phyloP scores from a whole-genome alignment of 1,140 invertebrate species.

The Drosophila repleta region DNA sequence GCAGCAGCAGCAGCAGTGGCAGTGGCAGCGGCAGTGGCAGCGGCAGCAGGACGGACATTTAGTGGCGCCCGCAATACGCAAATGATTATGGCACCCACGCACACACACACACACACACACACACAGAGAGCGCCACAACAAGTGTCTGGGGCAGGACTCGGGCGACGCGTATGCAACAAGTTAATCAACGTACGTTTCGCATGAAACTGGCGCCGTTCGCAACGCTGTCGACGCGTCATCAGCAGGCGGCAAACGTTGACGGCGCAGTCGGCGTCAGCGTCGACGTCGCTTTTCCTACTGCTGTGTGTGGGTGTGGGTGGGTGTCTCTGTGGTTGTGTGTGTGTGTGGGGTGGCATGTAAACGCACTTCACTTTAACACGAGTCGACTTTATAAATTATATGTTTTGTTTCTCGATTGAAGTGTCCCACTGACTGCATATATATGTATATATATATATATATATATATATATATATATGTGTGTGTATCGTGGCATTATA shows the following conservation, averaged over 20 bases:
- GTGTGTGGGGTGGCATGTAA: slow-evolving; percentile 11
- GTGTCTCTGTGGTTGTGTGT: slow-evolving; percentile 9
- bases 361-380: slow-evolving; percentile 55
- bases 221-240: slow-evolving; percentile 56
- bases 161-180: slow-evolving; percentile 76
- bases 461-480: slow-evolving; percentile 20
- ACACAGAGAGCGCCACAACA: slow-evolving; percentile 24
- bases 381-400: slow-evolving; percentile 69
- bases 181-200: slow-evolving; percentile 80
- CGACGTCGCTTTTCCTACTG: slow-evolving; percentile 16
- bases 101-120: slow-evolving; percentile 15
- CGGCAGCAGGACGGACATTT: slow-evolving; percentile 7
- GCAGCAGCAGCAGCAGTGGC: not conserved
- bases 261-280: slow-evolving; percentile 37
- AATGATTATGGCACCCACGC: slow-evolving; percentile 55
- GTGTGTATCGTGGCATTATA: slow-evolving; percentile 31
- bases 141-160: slow-evolving; percentile 45
- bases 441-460: slow-evolving; percentile 7
- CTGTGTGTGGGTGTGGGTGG: slow-evolving; percentile 14
- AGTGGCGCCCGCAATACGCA: slow-evolving; percentile 65
- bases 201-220: slow-evolving; percentile 70
- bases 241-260: slow-evolving; percentile 34
- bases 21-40: not conserved
- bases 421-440: slow-evolving; percentile 49
- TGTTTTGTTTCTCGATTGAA: slow-evolving; percentile 67